Conservation (phyloP, 2,113 vertebrate species). For the Corynorhinus townsendii region DNA sequence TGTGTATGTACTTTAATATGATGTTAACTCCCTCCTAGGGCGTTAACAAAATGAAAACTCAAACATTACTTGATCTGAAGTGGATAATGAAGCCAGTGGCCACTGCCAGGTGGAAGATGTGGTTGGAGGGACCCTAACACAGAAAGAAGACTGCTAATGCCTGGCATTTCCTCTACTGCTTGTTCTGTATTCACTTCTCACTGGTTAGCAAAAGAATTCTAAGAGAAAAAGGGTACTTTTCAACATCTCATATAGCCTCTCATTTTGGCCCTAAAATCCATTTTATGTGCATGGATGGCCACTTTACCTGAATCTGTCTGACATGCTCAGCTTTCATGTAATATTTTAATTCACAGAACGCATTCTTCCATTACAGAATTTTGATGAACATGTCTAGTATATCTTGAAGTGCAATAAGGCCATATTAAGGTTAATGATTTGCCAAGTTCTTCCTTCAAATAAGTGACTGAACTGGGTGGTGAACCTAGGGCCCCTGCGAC, state of each 20-base stretch:
- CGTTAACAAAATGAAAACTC: too few relatives aligned
- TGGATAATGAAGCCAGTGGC: background rate
- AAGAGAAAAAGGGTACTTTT: background rate
- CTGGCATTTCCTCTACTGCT: too few relatives aligned
- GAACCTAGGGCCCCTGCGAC: too few relatives aligned
- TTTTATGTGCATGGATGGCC: background rate
- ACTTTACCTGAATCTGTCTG: background rate
- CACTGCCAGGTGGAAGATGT: background rate
- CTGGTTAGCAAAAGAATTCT: background rate
- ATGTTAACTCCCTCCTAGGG: background rate
- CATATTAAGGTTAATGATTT: background rate
- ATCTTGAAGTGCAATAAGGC: background rate
- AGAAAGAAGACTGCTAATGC: background rate
- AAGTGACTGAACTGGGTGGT: background rate
- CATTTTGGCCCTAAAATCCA: background rate
- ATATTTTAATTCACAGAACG: background rate
- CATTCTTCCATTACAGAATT: background rate
- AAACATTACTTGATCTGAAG: background rate
- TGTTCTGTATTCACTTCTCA: background rate
- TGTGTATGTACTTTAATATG: background rate
- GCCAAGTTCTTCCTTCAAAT: background rate
- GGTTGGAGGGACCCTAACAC: background rate
- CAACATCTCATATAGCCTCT: background rate
- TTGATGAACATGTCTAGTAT: background rate
- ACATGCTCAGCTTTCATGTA: background rate